Conservation (phyloP, 2,113 vertebrate species). For the Nerophis ophidion region DNA sequence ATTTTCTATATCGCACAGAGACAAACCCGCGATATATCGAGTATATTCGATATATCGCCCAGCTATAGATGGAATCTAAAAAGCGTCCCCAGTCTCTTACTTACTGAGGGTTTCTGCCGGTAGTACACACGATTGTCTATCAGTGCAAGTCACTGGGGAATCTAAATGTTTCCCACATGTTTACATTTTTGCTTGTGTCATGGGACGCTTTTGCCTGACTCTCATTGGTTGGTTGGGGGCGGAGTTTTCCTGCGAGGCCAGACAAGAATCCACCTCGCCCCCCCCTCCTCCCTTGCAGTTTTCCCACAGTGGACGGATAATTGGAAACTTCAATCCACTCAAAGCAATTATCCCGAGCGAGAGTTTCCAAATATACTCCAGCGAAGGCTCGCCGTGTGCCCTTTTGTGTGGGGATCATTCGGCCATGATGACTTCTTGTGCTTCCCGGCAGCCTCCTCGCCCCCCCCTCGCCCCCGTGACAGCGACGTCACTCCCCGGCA, state of each 20-base stretch:
- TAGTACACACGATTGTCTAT: slow-evolving; percentile 22
- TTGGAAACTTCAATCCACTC: slow-evolving; percentile 68
- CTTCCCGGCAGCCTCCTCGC: slow-evolving; percentile 41
- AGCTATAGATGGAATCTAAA: background rate
- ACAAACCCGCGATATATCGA: too few species aligned
- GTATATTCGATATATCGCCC: too few species aligned
- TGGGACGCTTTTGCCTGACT: slow-evolving; percentile 49
- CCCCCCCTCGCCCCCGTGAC: slow-evolving; percentile 43
- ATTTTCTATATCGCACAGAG: too few species aligned
- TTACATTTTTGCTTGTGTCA: slow-evolving; percentile 69
- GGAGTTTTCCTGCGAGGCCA: slow-evolving; percentile 44
- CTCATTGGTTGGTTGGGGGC: slow-evolving; percentile 46
- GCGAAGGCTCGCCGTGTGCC: slow-evolving; percentile 31
- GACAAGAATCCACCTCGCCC: slow-evolving; percentile 35
- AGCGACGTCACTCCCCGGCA: slow-evolving; percentile 46
- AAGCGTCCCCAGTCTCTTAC: background rate
- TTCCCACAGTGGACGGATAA: slow-evolving; percentile 56
- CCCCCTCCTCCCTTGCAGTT: slow-evolving; percentile 23
- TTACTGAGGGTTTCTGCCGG: background rate
- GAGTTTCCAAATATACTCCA: slow-evolving; percentile 65
- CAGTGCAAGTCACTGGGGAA: slow-evolving; percentile 37
- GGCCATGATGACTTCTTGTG: slow-evolving; percentile 11
- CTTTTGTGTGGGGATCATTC: slow-evolving; percentile 40
- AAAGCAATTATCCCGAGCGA: slow-evolving; percentile 66
- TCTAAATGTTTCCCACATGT: slow-evolving; percentile 72